Conservation (phyloP, 2,888 invertebrate species). For the Melanargia galathea region DNA sequence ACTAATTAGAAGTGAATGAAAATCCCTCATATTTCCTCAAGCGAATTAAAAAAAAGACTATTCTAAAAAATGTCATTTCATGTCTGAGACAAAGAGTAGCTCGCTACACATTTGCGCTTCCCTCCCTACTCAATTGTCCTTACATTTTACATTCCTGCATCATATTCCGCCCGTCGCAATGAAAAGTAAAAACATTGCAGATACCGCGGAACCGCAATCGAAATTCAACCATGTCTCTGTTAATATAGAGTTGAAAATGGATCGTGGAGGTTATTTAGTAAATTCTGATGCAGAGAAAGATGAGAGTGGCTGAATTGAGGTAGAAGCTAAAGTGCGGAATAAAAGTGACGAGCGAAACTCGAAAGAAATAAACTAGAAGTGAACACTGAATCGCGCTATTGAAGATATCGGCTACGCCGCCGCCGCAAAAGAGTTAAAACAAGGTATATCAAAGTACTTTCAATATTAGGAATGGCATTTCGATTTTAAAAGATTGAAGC, state of each 20-base stretch:
- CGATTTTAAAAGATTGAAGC: constrained; percentile 7
- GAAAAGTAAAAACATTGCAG: constrained; percentile 78
- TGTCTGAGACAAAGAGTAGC: constrained; percentile 58
- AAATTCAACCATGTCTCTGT: constrained; percentile 42
- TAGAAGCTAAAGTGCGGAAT: constrained; percentile 77
- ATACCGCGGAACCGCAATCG: constrained; percentile 29
- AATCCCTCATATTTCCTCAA: constrained; percentile 39
- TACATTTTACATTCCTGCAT: constrained; percentile 79
- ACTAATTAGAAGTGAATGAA: constrained; percentile 38
- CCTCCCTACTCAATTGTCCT: constrained; percentile 75
- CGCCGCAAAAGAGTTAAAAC: constrained; percentile 28
- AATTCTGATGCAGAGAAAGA: constrained; percentile 74
- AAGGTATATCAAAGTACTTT: constrained; percentile 21
- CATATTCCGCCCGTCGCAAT: constrained; percentile 76
- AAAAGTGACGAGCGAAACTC: constrained; percentile 71
- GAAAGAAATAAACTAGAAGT: constrained; percentile 48
- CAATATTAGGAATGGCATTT: constrained; percentile 1
- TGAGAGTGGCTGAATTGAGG: constrained; percentile 77
- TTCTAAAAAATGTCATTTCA: constrained; percentile 53
- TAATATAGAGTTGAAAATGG: constrained; percentile 43
- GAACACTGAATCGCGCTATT: constrained; percentile 42
- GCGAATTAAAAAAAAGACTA: constrained; percentile 55
- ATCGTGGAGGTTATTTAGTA: constrained; percentile 47
- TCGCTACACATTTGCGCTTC: constrained; percentile 64
- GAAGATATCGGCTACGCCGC: constrained; percentile 36